Conservation (phyloP, 2,797 vertebrate species). For the Platalea minor region DNA sequence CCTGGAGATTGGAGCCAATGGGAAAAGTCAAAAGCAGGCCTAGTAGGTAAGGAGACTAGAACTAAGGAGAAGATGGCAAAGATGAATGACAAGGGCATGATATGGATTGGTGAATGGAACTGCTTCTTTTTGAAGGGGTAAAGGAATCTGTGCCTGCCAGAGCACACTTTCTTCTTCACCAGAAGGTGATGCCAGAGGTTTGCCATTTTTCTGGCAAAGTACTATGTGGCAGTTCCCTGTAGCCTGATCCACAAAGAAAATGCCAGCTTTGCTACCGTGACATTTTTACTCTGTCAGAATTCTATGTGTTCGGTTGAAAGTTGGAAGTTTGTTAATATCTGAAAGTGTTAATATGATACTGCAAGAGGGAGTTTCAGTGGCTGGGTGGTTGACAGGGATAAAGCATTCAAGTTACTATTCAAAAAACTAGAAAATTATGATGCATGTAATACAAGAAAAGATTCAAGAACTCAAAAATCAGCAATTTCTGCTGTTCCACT, state of each 20-base stretch:
- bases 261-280: not conserved
- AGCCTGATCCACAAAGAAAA: not conserved
- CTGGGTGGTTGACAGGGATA: not conserved
- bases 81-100: not conserved
- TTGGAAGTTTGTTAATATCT: not conserved
- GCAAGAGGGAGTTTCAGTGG: not conserved
- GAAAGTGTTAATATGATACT: not conserved
- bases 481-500: not conserved
- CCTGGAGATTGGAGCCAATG: not conserved
- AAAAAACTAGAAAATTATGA: not conserved
- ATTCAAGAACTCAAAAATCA: not conserved
- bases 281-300: not conserved
- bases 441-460: not conserved
- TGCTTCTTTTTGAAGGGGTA: not conserved
- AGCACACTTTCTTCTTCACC: not conserved
- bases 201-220: not conserved
- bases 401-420: not conserved
- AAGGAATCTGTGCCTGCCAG: not conserved
- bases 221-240: not conserved
- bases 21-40: not conserved
- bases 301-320: not conserved
- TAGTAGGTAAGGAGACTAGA: not conserved
- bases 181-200: not conserved
- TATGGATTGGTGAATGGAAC: not conserved
- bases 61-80: not conserved